These are phyloP conservation scores for Argyrosomus japonicus DNA, from an alignment of 2,113 vertebrate species.

Conservation along the genomic window DNA sequence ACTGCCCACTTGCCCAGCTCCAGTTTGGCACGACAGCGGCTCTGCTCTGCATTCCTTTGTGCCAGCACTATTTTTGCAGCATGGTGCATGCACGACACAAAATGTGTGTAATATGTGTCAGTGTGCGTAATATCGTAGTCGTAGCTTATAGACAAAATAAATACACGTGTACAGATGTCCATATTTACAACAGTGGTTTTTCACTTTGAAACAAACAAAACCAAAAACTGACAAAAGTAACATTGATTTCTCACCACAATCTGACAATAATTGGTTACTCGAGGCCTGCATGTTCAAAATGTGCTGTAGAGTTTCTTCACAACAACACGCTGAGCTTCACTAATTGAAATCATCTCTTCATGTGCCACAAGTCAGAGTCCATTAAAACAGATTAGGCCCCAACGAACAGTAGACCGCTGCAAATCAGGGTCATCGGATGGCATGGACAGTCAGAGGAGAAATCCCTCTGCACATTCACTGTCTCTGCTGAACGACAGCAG, in stretches of 20 bases:
- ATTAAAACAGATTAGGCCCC: constrained; percentile 31
- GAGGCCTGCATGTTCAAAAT: not conserved
- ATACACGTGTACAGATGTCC: not conserved
- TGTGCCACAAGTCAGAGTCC: constrained; percentile 48
- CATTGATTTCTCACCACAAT: not conserved
- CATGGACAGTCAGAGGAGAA: constrained; percentile 4
- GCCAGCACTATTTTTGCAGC: too few species aligned
- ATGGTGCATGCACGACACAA: too few species aligned
- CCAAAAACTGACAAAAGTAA: constrained; percentile 7
- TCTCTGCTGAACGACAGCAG: not conserved
- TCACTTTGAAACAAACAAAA: too few species aligned
- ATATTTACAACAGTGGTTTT: too few species aligned
- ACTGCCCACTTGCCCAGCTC: too few species aligned
- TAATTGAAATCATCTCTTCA: constrained; percentile 63
- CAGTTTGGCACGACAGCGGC: too few species aligned
- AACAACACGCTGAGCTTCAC: constrained; percentile 14
- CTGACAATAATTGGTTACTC: constrained; percentile 18
- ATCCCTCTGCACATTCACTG: constrained; percentile 5
- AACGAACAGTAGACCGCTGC: constrained; percentile 10
- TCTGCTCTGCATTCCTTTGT: too few species aligned
- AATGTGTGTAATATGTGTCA: too few species aligned
- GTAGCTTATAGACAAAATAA: too few species aligned
- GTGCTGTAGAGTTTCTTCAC: constrained; percentile 12
- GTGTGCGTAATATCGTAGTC: too few species aligned
- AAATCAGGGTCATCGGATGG: constrained; percentile 54